phyloP scores from a whole-genome alignment of 2,797 vertebrate genomes.

The Pantherophis alleghaniensis region DNA sequence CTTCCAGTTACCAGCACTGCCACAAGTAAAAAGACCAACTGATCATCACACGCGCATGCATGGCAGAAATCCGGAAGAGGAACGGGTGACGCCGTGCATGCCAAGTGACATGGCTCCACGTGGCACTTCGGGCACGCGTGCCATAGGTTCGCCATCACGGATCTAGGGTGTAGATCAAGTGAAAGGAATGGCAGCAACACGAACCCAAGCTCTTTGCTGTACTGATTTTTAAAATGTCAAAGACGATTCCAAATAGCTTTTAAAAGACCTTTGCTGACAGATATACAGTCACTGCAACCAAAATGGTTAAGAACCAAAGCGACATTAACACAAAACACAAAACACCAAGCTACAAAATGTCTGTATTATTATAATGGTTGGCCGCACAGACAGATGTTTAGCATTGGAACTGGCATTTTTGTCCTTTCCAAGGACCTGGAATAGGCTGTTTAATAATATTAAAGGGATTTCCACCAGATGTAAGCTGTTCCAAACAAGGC shows the following conservation, averaged over 20 bases:
- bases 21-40: too few species aligned
- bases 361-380: neutral
- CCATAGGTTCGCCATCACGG: too few species aligned
- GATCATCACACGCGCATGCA: fast-evolving
- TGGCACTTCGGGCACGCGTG: too few species aligned
- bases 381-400: neutral
- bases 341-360: neutral
- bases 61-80: too few species aligned
- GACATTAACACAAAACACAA: too few species aligned
- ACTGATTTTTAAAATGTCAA: neutral
- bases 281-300: neutral
- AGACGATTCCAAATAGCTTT: neutral
- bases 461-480: neutral
- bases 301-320: neutral
- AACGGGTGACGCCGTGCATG: too few species aligned
- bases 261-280: neutral
- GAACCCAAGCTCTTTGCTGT: neutral
- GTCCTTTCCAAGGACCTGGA: neutral
- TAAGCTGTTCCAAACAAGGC: neutral
- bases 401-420: neutral
- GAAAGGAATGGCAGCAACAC: neutral
- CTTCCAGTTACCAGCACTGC: too few species aligned
- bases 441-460: neutral
- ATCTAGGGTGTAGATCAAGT: neutral
- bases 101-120: too few species aligned